Evolutionary conservation across 1,140 invertebrate genomes (phyloP).

Genomic region (Periplaneta americana): DNA sequence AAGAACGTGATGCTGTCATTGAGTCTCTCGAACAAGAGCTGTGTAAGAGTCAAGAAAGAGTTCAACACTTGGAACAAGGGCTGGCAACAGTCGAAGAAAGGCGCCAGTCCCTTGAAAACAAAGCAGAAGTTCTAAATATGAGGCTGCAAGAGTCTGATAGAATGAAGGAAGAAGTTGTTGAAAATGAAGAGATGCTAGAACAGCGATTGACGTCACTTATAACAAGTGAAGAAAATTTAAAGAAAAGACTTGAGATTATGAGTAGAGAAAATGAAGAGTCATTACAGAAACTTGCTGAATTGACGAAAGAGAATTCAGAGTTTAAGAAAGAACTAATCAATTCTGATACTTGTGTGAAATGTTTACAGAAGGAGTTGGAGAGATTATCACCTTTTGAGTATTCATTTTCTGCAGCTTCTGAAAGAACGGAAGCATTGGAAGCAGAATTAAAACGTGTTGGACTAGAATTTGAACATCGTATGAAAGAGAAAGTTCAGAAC

Average conservation of each 20-base stretch:
- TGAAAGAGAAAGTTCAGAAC: neutral
- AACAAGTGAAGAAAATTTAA: neutral
- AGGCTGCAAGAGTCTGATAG: conserved; percentile 18
- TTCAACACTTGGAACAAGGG: conserved; percentile 51
- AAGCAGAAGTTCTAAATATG: conserved; percentile 44
- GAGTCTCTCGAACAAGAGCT: conserved; percentile 63
- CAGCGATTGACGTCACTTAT: conserved; percentile 35
- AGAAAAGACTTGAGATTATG: neutral
- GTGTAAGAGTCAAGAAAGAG: conserved; percentile 51
- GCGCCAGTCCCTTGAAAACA: conserved; percentile 45
- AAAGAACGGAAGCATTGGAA: neutral
- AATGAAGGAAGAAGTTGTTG: conserved; percentile 12
- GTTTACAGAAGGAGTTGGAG: neutral
- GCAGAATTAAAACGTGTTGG: neutral
- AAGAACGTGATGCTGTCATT: conserved; percentile 64
- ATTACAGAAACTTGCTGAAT: conserved; percentile 5
- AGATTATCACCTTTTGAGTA: conserved; percentile 5
- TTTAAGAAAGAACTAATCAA: conserved; percentile 21
- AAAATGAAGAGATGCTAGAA: conserved; percentile 48
- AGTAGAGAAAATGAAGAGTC: neutral
- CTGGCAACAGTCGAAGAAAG: conserved; percentile 47
- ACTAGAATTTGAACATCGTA: neutral
- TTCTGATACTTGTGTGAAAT: neutral
- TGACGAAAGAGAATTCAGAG: conserved; percentile 47
- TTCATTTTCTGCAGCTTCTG: neutral